Conservation (phyloP, 1,140 invertebrate genomes). For the Lithobius niger region DNA sequence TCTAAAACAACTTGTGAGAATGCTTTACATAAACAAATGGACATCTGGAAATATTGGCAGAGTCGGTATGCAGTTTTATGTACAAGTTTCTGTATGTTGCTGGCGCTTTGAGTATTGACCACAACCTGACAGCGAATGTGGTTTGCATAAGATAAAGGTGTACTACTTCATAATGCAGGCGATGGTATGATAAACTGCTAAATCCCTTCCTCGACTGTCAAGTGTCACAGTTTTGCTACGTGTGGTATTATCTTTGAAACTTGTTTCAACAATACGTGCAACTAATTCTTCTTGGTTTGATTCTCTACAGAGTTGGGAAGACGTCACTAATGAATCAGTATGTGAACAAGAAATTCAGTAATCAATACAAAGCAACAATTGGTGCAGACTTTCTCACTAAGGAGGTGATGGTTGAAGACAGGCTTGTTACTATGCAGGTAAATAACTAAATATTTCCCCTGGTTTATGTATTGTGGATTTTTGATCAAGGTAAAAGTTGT, state of each 20-base stretch:
- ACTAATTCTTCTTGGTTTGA: not conserved
- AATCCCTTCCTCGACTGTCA: not conserved
- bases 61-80: too few species aligned
- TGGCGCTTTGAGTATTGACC: not conserved
- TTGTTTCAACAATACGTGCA: not conserved
- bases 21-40: too few species aligned
- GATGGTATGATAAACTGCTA: not conserved
- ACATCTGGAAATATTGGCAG: too few species aligned
- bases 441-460: too few species aligned
- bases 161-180: not conserved
- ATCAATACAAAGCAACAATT: conserved; percentile 99
- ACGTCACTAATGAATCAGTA: conserved; percentile 99
- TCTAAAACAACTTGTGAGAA: too few species aligned
- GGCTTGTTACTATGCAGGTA: conserved; percentile 97
- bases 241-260: not conserved
- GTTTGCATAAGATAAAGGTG: not conserved
- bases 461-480: too few species aligned
- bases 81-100: too few species aligned
- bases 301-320: conserved; percentile 65
- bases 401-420: conserved; percentile 96
- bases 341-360: conserved; percentile 99
- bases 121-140: not conserved
- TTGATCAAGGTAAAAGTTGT: too few species aligned
- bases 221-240: not conserved
- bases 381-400: conserved; percentile 99